Evolutionary conservation across 2,888 invertebrate genomes (phyloP), one percentile per base, ranked within the genome.

Genomic region (Nemapogon koenigi): DNA sequence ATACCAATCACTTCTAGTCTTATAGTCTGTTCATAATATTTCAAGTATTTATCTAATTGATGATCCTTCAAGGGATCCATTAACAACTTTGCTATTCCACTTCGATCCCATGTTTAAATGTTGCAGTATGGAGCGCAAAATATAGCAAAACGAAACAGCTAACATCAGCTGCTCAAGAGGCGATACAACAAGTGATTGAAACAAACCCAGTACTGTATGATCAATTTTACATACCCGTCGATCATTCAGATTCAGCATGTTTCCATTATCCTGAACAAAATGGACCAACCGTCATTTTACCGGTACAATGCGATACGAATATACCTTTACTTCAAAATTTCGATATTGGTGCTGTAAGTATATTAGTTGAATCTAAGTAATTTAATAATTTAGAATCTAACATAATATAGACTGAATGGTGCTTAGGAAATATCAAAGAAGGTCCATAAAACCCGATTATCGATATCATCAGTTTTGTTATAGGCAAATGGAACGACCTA

Each of bases 61-160:
- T n/a, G n/a, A n/a, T n/a, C n/a, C n/a, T n/a, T n/a, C n/a, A n/a
- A n/a, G n/a, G n/a, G n/a, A n/a, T n/a, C n/a, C n/a, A n/a, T n/a
- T n/a, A n/a, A n/a, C n/a, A n/a, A n/a, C n/a, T n/a, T n/a, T n/a
- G n/a, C n/a, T n/a, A n/a, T n/a, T n/a, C n/a, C n/a, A n/a, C n/a
- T n/a, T n/a, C n/a, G n/a, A n/a, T n/a, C n/a, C n/a, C n/a, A n/a
- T n/a, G n/a, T n/a, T n/a, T n/a, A n/a, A n/a, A n/a, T 16, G 41
- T 56, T 48, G 4, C 50, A 75, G 75, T 73, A 35, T 75, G 73
- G 73, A 73, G 73, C 43, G 68, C 67, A 1, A 69, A 68, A 44
- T 63, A 70, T 49, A 72, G 72, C 49, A 65, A 57, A 33, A 16
- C 53, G 1, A 57, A 62, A 1, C 28, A 40, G 2, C 47, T 65